A percentile compares a stretch with the other conserved stretches of the same genome.
These are phyloP conservation scores for Athalia rosae DNA, from an alignment of 2,888 invertebrate species.

Conservation along the genomic window DNA sequence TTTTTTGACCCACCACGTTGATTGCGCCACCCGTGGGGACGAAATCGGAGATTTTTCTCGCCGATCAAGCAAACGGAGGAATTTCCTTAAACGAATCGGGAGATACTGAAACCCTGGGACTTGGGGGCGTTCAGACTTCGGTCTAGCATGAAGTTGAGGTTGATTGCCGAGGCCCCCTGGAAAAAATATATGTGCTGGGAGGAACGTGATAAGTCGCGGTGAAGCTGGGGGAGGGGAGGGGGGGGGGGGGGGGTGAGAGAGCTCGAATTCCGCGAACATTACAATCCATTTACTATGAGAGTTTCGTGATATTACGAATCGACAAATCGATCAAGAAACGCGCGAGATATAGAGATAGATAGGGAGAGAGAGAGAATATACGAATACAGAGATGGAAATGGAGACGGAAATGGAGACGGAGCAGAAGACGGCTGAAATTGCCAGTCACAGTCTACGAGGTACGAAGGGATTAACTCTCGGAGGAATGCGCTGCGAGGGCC, in stretches of 20 bases:
- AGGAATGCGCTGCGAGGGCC: slow-evolving; percentile 60
- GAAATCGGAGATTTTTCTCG: background rate
- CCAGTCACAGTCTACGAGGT: slow-evolving; percentile 62
- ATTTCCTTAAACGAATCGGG: slow-evolving; percentile 31
- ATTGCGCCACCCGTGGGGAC: background rate
- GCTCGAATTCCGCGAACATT: slow-evolving; percentile 60
- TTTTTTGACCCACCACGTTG: background rate
- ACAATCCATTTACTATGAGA: slow-evolving; percentile 64
- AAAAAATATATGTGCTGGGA: slow-evolving; percentile 45
- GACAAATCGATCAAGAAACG: slow-evolving; percentile 59
- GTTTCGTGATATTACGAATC: slow-evolving; percentile 66
- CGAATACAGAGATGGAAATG: slow-evolving; percentile 43
- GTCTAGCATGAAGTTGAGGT: slow-evolving; percentile 46
- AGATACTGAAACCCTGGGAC: slow-evolving; percentile 11
- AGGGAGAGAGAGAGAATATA: slow-evolving; percentile 47
- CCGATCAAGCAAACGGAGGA: slow-evolving; percentile 9
- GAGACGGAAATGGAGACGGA: slow-evolving; percentile 47
- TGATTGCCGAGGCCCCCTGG: slow-evolving; percentile 44
- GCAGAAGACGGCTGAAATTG: slow-evolving; percentile 64
- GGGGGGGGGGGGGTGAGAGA: slow-evolving; percentile 47
- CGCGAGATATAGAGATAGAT: slow-evolving; percentile 49
- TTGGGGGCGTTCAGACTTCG: slow-evolving; percentile 35
- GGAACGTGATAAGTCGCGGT: slow-evolving; percentile 26
- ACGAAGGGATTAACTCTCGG: slow-evolving; percentile 67
- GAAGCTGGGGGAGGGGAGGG: slow-evolving; percentile 46